Evolutionary conservation across 2,888 invertebrate genomes (phyloP).

Genomic region (Nasonia oneida): DNA sequence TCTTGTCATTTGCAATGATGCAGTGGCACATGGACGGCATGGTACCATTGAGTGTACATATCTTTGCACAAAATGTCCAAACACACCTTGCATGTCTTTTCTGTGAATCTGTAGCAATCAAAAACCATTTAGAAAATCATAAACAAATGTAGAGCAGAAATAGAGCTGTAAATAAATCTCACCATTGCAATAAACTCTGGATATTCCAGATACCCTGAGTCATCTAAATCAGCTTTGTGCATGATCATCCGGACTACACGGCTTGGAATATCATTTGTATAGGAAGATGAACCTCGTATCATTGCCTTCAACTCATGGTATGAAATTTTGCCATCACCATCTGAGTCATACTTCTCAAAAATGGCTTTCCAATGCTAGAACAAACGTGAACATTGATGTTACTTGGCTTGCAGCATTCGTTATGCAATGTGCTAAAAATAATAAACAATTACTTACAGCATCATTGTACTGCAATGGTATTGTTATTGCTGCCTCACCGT

Average conservation of each 20-base stretch:
- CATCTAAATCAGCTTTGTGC: conserved; percentile 83
- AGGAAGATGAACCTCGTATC: conserved; percentile 82
- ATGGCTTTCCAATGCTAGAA: conserved; percentile 77
- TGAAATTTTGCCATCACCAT: conserved; percentile 86
- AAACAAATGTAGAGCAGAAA: not conserved
- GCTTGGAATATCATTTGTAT: conserved; percentile 85
- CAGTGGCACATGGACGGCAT: conserved; percentile 76
- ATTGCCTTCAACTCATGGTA: conserved; percentile 84
- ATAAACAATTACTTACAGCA: conserved; percentile 68
- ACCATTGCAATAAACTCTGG: conserved; percentile 88
- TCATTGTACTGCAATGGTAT: conserved; percentile 77
- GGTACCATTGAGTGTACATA: conserved; percentile 83
- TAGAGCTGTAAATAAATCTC: conserved; percentile 67
- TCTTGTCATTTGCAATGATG: conserved; percentile 74
- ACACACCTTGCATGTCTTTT: conserved; percentile 82
- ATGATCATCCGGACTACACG: conserved; percentile 86
- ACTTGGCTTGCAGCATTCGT: not conserved
- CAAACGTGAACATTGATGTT: conserved; percentile 64
- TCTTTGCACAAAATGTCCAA: conserved; percentile 84
- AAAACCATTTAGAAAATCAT: not conserved
- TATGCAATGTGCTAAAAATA: not conserved
- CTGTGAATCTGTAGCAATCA: conserved; percentile 73
- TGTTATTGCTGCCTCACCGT: conserved; percentile 74
- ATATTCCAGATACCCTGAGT: conserved; percentile 86
- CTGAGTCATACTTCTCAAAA: conserved; percentile 83